Conservation (phyloP, 2,888 invertebrate genomes). For the Synergus itoensis region DNA sequence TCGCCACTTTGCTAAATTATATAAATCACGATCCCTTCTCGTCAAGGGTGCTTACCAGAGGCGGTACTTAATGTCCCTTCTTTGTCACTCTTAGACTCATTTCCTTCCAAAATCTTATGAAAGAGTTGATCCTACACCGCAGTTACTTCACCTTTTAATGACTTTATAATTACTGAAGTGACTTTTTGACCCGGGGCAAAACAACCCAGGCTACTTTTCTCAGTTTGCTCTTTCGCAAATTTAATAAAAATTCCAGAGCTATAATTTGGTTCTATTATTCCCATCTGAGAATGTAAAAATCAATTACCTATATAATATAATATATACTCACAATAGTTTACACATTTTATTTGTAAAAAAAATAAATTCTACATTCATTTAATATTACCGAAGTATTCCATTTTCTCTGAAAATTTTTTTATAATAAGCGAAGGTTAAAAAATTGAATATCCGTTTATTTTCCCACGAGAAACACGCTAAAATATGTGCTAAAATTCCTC, state of each 20-base stretch:
- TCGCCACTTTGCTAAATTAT: slow-evolving; percentile 76
- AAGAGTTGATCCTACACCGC: slow-evolving; percentile 56
- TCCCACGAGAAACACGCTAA: no score
- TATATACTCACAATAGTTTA: no score
- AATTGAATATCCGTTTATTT: no score
- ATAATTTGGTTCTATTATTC: not conserved
- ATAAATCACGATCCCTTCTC: slow-evolving; percentile 73
- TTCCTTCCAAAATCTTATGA: slow-evolving; percentile 25
- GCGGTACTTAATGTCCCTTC: slow-evolving; percentile 65
- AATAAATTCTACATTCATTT: no score
- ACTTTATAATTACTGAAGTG: slow-evolving; percentile 65
- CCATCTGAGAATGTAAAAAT: no score
- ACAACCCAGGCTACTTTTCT: slow-evolving; percentile 47
- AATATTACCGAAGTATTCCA: no score
- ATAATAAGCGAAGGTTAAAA: no score
- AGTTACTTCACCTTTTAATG: slow-evolving; percentile 72
- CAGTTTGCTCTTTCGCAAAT: slow-evolving; percentile 1
- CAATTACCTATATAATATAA: no score
- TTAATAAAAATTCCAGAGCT: not conserved
- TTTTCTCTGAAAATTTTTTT: no score
- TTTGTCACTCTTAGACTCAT: slow-evolving; percentile 41
- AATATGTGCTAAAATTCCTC: no score
- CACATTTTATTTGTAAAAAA: no score
- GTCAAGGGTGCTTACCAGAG: slow-evolving; percentile 68
- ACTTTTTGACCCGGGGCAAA: slow-evolving; percentile 58